Evolutionary conservation across 2,113 vertebrate genomes (phyloP).

Genomic region (Poeciliopsis turrubarensis): DNA sequence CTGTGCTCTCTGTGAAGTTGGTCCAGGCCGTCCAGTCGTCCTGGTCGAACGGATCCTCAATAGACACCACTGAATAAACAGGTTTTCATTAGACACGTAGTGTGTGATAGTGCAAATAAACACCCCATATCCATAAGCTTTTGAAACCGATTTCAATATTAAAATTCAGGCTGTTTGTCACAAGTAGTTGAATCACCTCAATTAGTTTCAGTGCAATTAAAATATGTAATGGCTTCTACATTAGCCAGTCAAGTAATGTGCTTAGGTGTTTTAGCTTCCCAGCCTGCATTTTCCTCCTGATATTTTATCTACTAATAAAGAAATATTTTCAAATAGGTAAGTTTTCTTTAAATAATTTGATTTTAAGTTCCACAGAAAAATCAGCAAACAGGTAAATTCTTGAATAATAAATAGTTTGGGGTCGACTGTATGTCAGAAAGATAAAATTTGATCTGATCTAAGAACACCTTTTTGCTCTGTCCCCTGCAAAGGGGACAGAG

Average conservation of each 20-base stretch:
- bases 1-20: conserved; percentile 85
- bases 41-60: conserved; percentile 97
- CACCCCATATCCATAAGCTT: not conserved
- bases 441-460: not conserved
- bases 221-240: too few relatives aligned
- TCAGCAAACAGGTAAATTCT: too few relatives aligned
- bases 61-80: conserved; percentile 88
- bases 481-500: not conserved
- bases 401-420: too few relatives aligned
- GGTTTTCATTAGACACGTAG: not conserved
- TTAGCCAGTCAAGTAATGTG: too few relatives aligned
- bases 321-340: too few relatives aligned
- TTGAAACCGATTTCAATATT: not conserved
- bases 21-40: conserved; percentile 95
- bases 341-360: too few relatives aligned
- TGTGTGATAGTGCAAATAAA: not conserved
- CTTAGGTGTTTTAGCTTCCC: too few relatives aligned
- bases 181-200: too few relatives aligned
- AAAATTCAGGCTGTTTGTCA: not conserved
- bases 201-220: too few relatives aligned
- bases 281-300: too few relatives aligned
- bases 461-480: not conserved
- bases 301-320: too few relatives aligned
- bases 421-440: not conserved
- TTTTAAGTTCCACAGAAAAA: too few relatives aligned